These are phyloP conservation scores for Labroides dimidiatus DNA, from an alignment of 2,797 vertebrate species.

Conservation along the genomic window DNA sequence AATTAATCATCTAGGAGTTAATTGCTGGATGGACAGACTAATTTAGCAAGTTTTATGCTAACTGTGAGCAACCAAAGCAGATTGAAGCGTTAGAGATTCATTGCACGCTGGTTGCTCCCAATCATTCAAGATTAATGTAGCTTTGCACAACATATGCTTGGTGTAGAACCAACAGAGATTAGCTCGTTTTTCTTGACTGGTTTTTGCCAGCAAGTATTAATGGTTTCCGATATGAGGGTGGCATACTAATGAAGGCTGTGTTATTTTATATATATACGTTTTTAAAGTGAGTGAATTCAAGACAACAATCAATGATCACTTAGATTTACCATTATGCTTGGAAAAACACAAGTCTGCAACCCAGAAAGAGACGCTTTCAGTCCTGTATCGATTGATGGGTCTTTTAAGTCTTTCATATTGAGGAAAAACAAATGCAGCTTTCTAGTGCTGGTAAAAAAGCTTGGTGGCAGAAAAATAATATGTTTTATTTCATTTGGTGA, in stretches of 20 bases:
- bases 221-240: constrained; percentile 46
- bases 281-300: constrained; percentile 37
- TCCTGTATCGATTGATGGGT: constrained; percentile 11
- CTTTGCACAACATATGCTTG: constrained; percentile 79
- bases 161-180: constrained; percentile 68
- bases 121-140: constrained; percentile 82
- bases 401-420: constrained; percentile 3
- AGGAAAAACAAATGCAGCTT: not conserved
- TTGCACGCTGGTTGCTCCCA: constrained; percentile 74
- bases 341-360: not conserved
- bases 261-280: constrained; percentile 14
- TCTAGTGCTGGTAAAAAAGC: not conserved
- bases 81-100: constrained; percentile 72
- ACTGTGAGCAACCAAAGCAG: constrained; percentile 70
- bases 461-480: not conserved
- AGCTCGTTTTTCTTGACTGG: constrained; percentile 70
- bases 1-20: constrained; percentile 79
- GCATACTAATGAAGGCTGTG: constrained; percentile 56
- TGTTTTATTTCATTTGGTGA: not conserved
- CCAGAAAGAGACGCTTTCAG: not conserved
- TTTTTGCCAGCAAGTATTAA: constrained; percentile 71
- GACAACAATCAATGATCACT: not conserved
- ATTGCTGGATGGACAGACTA: constrained; percentile 78
- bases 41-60: constrained; percentile 78
- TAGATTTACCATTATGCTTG: not conserved